Evolutionary conservation across 1,140 invertebrate species (phyloP), one percentile per base, ranked within the genome.

Genomic region (Neodiprion virginianus): DNA sequence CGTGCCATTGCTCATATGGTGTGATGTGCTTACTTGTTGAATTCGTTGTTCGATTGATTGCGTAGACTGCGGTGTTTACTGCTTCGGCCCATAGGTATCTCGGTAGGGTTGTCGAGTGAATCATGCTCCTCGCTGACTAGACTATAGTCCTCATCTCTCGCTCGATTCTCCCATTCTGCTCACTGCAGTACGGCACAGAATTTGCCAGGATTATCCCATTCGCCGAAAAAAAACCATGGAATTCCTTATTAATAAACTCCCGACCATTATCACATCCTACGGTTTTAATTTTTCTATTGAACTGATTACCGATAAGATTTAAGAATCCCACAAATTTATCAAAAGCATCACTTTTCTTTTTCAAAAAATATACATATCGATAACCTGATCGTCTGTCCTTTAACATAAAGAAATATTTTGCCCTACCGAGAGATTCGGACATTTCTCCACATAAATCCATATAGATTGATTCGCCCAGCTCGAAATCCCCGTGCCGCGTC

Each of bases 81-180:
- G 89, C 87, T 84, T 90, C 88, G 3, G 83, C 84, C 89, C 87
- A 91, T 68, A 88, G 80, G 0, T 76, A 53, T 50, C 82, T 79
- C 48, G 78, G 77, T 48, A 90, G 71, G 21, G 85, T 75, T 53
- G 81, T 76, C 17, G 80, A 77, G 9, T 81, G 61, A 8, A 89
- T 67, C 86, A 89, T 86, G 14, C 82, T 79, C 49, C 84, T 71
- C 0, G 86, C 87, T 72, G 76, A 80, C 73, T 90, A 85, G 0
- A 86, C 78, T n/a, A 89, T 79, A 0, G 85, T 87, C 28, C 28
- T 40, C 0, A 0, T 40, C 28, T 40, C 28, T 5, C 28, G 28
- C 28, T 40, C 28, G 28, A 80, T 79, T 9, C 83, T 75, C 8
- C 85, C 85, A 69, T 88, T 88, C 77, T 88, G 85, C 75, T 89